Conservation (phyloP, 1,140 invertebrate genomes). For the Globodera rostochiensis region DNA sequence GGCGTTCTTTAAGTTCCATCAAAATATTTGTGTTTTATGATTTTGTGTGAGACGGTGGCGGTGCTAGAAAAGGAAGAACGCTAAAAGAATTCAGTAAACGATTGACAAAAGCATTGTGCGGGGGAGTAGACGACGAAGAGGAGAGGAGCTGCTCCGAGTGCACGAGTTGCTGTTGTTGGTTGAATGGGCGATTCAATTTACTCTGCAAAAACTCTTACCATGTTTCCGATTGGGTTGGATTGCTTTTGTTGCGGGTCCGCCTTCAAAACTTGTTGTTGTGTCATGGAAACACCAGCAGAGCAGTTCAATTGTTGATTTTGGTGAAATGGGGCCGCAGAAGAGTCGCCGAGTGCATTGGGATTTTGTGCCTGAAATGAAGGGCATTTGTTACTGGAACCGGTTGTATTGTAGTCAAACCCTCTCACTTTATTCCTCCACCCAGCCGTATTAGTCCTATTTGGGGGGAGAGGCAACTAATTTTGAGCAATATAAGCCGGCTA, state of each 20-base stretch:
- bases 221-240: not conserved
- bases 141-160: not conserved
- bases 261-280: not conserved
- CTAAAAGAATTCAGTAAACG: no score
- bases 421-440: no score
- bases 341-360: not conserved
- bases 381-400: no score
- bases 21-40: no score
- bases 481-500: no score
- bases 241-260: not conserved
- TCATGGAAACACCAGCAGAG: not conserved
- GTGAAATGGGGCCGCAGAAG: not conserved
- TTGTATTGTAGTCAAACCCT: no score
- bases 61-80: no score
- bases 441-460: no score
- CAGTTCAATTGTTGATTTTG: not conserved
- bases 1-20: no score
- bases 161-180: not conserved
- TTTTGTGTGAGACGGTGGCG: no score
- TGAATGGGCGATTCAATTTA: not conserved
- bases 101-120: no score
- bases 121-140: not conserved
- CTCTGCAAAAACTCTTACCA: not conserved
- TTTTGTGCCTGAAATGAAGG: not conserved
- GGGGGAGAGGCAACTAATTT: no score